Conservation (phyloP, 2,888 invertebrate genomes). For the Dione juno region DNA sequence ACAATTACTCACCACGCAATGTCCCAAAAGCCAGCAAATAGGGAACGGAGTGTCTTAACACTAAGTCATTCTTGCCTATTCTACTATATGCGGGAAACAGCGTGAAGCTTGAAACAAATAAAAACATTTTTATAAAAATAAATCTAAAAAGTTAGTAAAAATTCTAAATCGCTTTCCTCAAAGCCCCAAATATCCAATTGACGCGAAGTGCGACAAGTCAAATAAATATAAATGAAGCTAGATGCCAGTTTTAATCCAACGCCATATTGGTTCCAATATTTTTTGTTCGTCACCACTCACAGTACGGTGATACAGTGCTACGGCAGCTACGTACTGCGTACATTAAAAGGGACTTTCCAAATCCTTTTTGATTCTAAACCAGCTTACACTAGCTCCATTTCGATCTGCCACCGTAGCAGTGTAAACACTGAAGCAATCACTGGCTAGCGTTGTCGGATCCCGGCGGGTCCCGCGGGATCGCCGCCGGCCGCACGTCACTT, state of each 20-base stretch:
- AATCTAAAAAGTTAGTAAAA: too few species aligned
- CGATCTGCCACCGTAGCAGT: conserved; percentile 51
- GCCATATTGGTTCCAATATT: conserved; percentile 34
- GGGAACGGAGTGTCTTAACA: too few species aligned
- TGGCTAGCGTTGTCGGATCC: conserved; percentile 40
- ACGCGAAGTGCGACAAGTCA: conserved; percentile 22
- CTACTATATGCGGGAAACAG: too few species aligned
- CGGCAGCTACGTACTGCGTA: conserved; percentile 8
- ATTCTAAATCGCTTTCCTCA: not conserved
- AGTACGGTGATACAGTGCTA: not conserved
- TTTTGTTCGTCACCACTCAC: conserved; percentile 36
- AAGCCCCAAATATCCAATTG: conserved; percentile 17
- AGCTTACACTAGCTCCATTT: conserved; percentile 41
- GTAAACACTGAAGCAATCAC: conserved; percentile 72
- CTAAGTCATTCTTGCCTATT: too few species aligned
- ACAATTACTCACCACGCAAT: too few species aligned
- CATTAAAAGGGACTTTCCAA: conserved; percentile 40
- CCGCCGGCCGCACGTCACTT: conserved; percentile 45
- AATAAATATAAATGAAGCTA: conserved; percentile 21
- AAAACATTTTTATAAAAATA: too few species aligned
- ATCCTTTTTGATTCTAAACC: conserved; percentile 41
- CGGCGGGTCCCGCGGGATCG: conserved; percentile 46
- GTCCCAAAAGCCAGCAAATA: too few species aligned
- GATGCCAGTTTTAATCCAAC: conserved; percentile 37
- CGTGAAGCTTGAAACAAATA: too few species aligned